Evolutionary conservation across 2,113 vertebrate species (phyloP).

Genomic region (Bufo bufo): DNA sequence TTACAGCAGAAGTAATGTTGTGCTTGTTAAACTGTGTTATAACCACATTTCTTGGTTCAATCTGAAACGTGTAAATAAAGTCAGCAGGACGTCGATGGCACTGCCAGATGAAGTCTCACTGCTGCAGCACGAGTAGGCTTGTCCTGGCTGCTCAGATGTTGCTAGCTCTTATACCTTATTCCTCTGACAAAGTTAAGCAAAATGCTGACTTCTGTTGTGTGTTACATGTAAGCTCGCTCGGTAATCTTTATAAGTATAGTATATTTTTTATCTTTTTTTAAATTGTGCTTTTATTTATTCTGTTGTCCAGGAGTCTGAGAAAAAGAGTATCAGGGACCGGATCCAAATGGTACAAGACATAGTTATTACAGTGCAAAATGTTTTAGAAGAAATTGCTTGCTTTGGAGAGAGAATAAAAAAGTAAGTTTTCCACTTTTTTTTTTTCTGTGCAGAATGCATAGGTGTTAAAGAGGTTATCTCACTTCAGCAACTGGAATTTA

Average conservation of each 20-base stretch:
- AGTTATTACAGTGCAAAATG: conserved; percentile 86
- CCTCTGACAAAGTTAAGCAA: not conserved
- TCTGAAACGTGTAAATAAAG: conserved; percentile 78
- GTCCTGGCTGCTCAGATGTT: conserved; percentile 63
- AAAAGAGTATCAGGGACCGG: conserved; percentile 92
- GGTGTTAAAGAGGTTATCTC: no score
- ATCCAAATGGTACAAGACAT: conserved; percentile 97
- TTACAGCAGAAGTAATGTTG: conserved; percentile 64
- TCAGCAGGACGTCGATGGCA: conserved; percentile 70
- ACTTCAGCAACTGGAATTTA: no score
- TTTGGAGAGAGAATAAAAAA: conserved; percentile 95
- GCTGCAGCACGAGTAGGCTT: conserved; percentile 73
- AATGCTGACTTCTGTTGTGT: not conserved
- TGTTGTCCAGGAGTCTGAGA: conserved; percentile 82
- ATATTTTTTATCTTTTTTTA: not conserved
- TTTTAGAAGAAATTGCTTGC: conserved; percentile 88
- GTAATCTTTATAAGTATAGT: not conserved
- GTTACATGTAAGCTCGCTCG: not conserved
- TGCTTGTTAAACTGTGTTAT: conserved; percentile 71
- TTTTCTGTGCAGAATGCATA: no score
- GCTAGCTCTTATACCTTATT: not conserved
- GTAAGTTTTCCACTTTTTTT: conserved; percentile 72
- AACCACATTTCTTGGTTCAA: conserved; percentile 66
- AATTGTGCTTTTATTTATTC: conserved; percentile 28
- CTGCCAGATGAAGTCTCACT: conserved; percentile 66